These are phyloP conservation scores for Parnassius glacialis DNA, from an alignment of 2,888 invertebrate species.

Conservation along the genomic window DNA sequence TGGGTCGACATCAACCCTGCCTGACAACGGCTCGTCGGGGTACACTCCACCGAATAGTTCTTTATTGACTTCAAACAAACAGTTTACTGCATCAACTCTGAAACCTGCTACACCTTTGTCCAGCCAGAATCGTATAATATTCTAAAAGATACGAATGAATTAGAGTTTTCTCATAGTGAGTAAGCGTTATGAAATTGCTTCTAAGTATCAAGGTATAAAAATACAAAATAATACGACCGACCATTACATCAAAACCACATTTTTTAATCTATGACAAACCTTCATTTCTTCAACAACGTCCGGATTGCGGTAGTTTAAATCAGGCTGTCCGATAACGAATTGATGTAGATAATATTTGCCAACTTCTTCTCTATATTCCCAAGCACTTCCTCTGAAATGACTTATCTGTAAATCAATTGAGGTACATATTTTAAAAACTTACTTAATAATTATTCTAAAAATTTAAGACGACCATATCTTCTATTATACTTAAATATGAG, in stretches of 20 bases:
- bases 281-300: constrained; percentile 82
- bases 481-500: too few relatives aligned
- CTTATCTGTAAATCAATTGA: constrained; percentile 52
- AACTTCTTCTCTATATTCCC: constrained; percentile 85
- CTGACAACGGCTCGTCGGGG: constrained; percentile 80
- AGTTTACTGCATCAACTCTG: constrained; percentile 88
- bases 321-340: constrained; percentile 85
- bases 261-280: constrained; percentile 36
- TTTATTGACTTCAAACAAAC: constrained; percentile 81
- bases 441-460: too few relatives aligned
- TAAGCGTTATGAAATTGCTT: neutral
- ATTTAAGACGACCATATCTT: too few relatives aligned
- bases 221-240: too few relatives aligned
- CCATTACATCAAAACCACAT: neutral
- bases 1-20: constrained; percentile 60
- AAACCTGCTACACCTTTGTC: constrained; percentile 92
- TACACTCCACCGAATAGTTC: constrained; percentile 64
- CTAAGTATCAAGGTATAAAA: too few relatives aligned
- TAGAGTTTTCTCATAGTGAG: neutral
- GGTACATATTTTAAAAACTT: too few relatives aligned
- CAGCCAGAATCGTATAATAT: constrained; percentile 89
- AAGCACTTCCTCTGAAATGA: constrained; percentile 85
- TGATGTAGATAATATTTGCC: constrained; percentile 87
- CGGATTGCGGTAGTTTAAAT: constrained; percentile 86
- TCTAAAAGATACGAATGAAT: constrained; percentile 51